Conservation (phyloP, 2,797 vertebrate genomes). For the Pelodytes ibericus region DNA sequence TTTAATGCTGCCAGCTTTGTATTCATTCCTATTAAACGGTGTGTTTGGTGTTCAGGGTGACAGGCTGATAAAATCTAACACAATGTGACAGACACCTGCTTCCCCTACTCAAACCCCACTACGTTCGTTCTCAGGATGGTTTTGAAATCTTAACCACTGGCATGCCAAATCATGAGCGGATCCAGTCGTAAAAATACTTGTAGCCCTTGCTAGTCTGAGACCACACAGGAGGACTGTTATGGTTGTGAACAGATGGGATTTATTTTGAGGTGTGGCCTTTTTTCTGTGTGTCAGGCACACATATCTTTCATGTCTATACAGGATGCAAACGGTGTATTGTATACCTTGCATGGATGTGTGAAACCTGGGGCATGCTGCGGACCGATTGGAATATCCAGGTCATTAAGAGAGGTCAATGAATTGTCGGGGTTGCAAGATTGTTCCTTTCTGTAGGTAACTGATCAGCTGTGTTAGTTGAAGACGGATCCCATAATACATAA, state of each 20-base stretch:
- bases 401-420: no score
- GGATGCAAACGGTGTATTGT: no score
- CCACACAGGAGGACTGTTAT: constrained; percentile 11
- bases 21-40: constrained; percentile 44
- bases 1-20: constrained; percentile 43
- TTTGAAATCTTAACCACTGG: constrained; percentile 1
- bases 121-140: constrained; percentile 24
- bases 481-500: no score
- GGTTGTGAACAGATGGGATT: not conserved
- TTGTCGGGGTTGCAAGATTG: no score
- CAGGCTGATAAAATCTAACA: constrained; percentile 38
- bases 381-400: no score
- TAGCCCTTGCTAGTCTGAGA: constrained; percentile 10
- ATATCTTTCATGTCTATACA: no score
- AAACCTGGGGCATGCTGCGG: no score
- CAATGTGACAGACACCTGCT: constrained; percentile 53
- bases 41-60: constrained; percentile 39
- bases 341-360: no score
- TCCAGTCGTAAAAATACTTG: not conserved
- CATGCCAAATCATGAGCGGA: not conserved
- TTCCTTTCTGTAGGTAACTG: no score
- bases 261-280: not conserved
- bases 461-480: no score
- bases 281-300: not conserved
- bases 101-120: constrained; percentile 12